These are phyloP conservation scores for Tenthredo livida DNA, from an alignment of 2,888 invertebrate genomes.

Conservation along the genomic window DNA sequence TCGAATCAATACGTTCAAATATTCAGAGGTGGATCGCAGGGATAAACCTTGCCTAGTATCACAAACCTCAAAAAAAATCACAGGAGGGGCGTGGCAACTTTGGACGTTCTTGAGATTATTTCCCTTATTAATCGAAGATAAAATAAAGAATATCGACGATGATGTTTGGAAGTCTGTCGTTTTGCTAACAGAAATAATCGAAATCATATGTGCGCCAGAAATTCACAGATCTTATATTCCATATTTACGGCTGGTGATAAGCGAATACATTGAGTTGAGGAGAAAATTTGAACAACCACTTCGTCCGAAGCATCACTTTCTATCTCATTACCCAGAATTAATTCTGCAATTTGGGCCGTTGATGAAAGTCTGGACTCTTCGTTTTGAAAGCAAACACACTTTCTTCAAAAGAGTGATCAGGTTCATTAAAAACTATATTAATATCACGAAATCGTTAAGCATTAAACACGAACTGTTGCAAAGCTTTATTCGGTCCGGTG, in stretches of 20 bases:
- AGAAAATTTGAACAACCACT: conserved; percentile 52
- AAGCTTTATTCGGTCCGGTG: conserved; percentile 50
- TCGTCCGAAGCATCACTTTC: conserved; percentile 60
- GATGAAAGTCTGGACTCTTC: conserved; percentile 60
- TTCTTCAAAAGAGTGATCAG: conserved; percentile 61
- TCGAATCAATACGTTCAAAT: conserved; percentile 50
- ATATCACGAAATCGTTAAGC: conserved; percentile 56
- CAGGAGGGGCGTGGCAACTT: too few relatives aligned
- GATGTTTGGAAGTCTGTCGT: conserved; percentile 58
- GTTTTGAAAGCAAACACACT: conserved; percentile 66
- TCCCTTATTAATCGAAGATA: conserved; percentile 57
- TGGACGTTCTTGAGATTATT: conserved; percentile 58
- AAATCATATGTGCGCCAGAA: too few relatives aligned
- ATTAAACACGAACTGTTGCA: conserved; percentile 56
- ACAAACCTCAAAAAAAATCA: conserved; percentile 30
- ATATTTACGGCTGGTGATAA: conserved; percentile 56
- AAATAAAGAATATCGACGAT: conserved; percentile 57
- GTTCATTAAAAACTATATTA: conserved; percentile 61
- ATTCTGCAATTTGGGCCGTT: conserved; percentile 60
- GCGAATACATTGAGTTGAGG: conserved; percentile 57
- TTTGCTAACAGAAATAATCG: conserved; percentile 57
- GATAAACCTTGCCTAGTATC: conserved; percentile 53
- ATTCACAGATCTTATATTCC: conserved; percentile 59
- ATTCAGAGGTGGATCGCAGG: conserved; percentile 40
- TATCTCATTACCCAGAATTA: conserved; percentile 58